Evolutionary conservation across 2,797 vertebrate genomes (phyloP), one percentile per base, ranked within the genome.

Genomic region (Apogon talboti): DNA sequence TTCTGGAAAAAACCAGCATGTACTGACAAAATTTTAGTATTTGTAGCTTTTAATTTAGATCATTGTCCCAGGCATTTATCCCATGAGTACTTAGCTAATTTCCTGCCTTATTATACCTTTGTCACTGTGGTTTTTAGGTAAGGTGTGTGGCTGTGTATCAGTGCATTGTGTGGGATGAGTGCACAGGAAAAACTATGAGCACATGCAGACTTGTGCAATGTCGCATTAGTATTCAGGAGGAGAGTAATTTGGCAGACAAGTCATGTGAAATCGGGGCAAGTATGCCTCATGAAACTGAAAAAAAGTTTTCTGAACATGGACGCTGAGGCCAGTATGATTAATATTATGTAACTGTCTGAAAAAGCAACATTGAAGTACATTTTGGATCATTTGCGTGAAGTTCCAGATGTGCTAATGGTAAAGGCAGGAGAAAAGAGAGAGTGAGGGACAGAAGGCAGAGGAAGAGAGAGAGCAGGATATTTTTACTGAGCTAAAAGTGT

Each of bases 401-500:
- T 48, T 76, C 78, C 83, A 83, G 70, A 77, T 83, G 81, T 85
- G 62, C 44, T 62, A 46, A 51, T n/a, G 28, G 52, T 63, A 38
- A 64, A 71, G 71, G 48, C 8, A 13, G 55, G 52, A 69, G 47
- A 66, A 40, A 76, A 28, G 18, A 71, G 46, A 21, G 21, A 11
- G 43, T 12, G 56, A 54, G 56, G n/a, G 71, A 69, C 62, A 63
- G 50, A 49, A 51, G 42, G 65, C 72, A 63, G 54, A 71, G 41
- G 67, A 80, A 78, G 21, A 66, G 81, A 72, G 44, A 33, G 78
- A 75, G 73, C 50, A 65, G 77, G 88, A 86, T 93, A 92, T 93
- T 93, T 93, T 91, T 92, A 91, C 85, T 53, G 81, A 73, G 87
- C 90, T 93, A 93, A 92, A 94, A 89, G 84, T 87, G 86, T 91